A percentile compares a stretch with the other conserved stretches of the same genome.
These are phyloP conservation scores for Cryptocephalus primarius DNA, from an alignment of 2,888 invertebrate genomes.

Conservation along the genomic window DNA sequence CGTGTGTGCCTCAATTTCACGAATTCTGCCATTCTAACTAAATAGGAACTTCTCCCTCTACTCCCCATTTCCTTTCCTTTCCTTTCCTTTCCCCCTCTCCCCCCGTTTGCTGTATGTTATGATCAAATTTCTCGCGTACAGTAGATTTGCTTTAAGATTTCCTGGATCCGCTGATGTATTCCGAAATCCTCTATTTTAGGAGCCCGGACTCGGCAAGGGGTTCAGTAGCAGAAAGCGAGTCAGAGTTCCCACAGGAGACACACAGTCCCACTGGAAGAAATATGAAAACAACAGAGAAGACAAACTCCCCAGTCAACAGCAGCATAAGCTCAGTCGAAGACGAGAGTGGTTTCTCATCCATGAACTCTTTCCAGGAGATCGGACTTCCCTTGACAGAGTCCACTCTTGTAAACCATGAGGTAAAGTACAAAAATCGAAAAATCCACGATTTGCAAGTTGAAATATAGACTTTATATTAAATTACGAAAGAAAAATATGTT, in stretches of 20 bases:
- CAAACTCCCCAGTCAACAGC: constrained; percentile 20
- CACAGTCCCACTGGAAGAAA: constrained; percentile 1
- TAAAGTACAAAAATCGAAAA: constrained; percentile 7
- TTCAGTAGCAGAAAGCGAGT: constrained; percentile 22
- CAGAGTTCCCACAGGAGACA: constrained; percentile 10
- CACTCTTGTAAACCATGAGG: constrained; percentile 17
- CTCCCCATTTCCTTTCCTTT: too few relatives aligned
- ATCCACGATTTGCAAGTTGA: background rate
- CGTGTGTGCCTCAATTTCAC: too few relatives aligned
- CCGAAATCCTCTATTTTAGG: background rate
- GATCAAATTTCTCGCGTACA: too few relatives aligned
- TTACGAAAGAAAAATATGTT: too few relatives aligned
- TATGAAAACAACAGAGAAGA: constrained; percentile 16
- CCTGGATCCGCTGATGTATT: too few relatives aligned
- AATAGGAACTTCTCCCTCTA: too few relatives aligned
- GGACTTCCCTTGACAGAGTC: constrained; percentile 49
- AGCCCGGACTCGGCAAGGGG: constrained; percentile 16
- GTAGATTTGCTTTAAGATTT: too few relatives aligned
- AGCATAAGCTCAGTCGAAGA: constrained; percentile 49
- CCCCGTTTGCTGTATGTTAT: too few relatives aligned
- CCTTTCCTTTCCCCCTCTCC: too few relatives aligned
- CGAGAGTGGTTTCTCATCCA: constrained; percentile 77
- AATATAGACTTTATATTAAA: too few relatives aligned
- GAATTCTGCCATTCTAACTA: too few relatives aligned
- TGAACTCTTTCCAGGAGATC: constrained; percentile 75